Evolutionary conservation across 2,797 vertebrate genomes (phyloP).

Genomic region (Taeniopygia guttata): DNA sequence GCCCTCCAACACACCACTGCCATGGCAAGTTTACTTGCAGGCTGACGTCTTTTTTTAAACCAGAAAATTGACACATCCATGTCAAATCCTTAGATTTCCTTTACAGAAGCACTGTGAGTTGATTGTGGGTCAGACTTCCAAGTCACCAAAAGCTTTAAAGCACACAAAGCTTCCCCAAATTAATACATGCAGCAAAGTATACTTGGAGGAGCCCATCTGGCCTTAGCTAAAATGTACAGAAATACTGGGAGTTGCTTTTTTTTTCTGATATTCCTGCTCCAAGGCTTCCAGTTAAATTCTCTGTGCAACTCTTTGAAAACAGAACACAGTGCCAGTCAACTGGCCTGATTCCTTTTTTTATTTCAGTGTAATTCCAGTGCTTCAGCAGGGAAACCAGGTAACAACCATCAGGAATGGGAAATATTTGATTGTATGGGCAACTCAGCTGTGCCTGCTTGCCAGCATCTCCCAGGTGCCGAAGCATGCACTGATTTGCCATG

Average conservation of each 20-base stretch:
- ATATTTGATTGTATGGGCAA: not conserved
- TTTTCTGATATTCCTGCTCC: not conserved
- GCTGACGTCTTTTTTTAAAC: not conserved
- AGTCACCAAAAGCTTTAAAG: not conserved
- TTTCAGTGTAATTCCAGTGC: not conserved
- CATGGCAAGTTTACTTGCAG: not conserved
- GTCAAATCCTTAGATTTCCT: not conserved
- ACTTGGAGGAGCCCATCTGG: not conserved
- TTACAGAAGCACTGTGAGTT: not conserved
- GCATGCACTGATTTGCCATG: not conserved
- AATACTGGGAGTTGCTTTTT: not conserved
- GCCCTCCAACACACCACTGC: not conserved
- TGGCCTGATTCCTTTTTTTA: not conserved
- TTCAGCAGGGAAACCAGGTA: not conserved
- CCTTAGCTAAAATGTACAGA: not conserved
- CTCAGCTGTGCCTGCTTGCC: not conserved
- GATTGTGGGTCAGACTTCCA: not conserved
- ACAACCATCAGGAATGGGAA: not conserved
- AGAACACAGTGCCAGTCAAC: not conserved
- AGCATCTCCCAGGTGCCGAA: not conserved
- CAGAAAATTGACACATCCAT: not conserved
- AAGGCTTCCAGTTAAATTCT: not conserved
- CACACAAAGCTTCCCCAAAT: not conserved
- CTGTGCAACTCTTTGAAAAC: not conserved
- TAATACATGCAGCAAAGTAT: not conserved